A percentile compares a stretch with the other conserved stretches of the same genome.
Evolutionary conservation across 1,140 invertebrate genomes (phyloP).

Genomic region (Drosophila sechellia): DNA sequence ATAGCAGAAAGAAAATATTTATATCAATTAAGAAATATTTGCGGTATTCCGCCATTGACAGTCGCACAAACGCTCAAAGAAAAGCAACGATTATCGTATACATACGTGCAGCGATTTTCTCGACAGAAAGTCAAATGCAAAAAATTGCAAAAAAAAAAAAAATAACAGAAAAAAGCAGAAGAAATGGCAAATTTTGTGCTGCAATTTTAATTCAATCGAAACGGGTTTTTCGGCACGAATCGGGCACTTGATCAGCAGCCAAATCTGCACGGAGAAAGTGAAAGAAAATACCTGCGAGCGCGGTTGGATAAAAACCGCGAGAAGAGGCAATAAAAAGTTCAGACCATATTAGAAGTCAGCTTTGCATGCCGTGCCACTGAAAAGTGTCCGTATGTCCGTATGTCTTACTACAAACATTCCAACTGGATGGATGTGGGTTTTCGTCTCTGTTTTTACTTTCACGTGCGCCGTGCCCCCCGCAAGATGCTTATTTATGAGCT

Average conservation of each 20-base stretch:
- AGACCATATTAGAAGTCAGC: slow-evolving; percentile 80
- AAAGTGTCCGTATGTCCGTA: slow-evolving; percentile 19
- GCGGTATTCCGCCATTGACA: slow-evolving; percentile 38
- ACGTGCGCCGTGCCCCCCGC: slow-evolving; percentile 49
- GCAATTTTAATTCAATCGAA: slow-evolving; percentile 77
- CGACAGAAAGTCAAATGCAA: slow-evolving; percentile 34
- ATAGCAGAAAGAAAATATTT: slow-evolving; percentile 53
- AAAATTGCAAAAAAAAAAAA: slow-evolving; percentile 12
- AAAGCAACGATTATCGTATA: slow-evolving; percentile 57
- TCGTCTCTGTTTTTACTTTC: slow-evolving; percentile 76
- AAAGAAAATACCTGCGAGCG: slow-evolving; percentile 65
- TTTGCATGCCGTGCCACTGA: slow-evolving; percentile 60
- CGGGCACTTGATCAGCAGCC: slow-evolving; percentile 73
- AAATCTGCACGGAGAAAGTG: slow-evolving; percentile 81
- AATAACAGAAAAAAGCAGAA: background rate
- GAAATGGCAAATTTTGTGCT: slow-evolving; percentile 65
- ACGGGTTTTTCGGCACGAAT: slow-evolving; percentile 65
- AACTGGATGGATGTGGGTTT: slow-evolving; percentile 65
- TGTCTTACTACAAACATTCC: slow-evolving; percentile 48
- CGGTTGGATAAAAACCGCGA: slow-evolving; percentile 45
- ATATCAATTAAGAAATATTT: slow-evolving; percentile 65
- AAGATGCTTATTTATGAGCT: slow-evolving; percentile 67
- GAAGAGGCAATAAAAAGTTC: slow-evolving; percentile 78
- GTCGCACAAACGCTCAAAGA: slow-evolving; percentile 35
- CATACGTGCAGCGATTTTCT: slow-evolving; percentile 58